Evolutionary conservation across 2,888 invertebrate species (phyloP).

Genomic region (Drosophila diplacantha): DNA sequence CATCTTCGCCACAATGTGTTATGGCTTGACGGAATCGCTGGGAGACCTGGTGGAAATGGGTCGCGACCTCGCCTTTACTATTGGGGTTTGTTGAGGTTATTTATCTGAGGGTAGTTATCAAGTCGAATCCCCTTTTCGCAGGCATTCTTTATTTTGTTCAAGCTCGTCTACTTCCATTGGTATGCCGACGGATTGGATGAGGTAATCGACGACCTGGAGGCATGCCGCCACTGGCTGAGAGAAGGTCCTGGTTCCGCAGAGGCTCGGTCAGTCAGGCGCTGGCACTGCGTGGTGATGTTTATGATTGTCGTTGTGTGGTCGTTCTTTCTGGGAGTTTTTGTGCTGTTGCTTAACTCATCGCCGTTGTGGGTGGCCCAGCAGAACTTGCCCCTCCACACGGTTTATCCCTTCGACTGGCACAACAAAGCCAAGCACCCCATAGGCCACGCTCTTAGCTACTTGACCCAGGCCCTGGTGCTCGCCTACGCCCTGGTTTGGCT

Average conservation of each 20-base stretch:
- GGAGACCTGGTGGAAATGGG: slow-evolving; percentile 8
- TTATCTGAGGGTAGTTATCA: no score
- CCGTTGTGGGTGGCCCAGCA: slow-evolving; percentile 29
- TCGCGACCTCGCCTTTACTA: slow-evolving; percentile 5
- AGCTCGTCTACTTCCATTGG: slow-evolving; percentile 8
- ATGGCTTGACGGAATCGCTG: slow-evolving; percentile 7
- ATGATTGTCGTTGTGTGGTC: no score
- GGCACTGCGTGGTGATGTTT: neutral
- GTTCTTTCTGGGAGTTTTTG: neutral
- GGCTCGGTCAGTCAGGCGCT: neutral
- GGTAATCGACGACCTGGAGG: slow-evolving; percentile 8
- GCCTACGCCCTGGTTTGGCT: slow-evolving; percentile 1
- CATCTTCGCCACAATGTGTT: neutral
- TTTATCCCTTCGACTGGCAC: slow-evolving; percentile 21
- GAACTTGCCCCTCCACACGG: slow-evolving; percentile 11
- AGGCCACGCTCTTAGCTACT: slow-evolving; percentile 1
- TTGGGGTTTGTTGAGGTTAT: neutral
- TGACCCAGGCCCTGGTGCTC: neutral
- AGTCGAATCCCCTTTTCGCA: neutral
- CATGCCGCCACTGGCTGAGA: neutral
- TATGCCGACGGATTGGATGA: slow-evolving; percentile 21
- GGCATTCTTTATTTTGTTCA: slow-evolving; percentile 12
- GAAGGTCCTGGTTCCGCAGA: neutral
- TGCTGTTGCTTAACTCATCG: neutral
- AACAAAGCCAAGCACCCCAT: slow-evolving; percentile 7